Percentiles rank a stretch among this genome's conserved stretches.
phyloP scores from a whole-genome alignment of 2,797 vertebrate genomes.

The Notamacropus eugenii region DNA sequence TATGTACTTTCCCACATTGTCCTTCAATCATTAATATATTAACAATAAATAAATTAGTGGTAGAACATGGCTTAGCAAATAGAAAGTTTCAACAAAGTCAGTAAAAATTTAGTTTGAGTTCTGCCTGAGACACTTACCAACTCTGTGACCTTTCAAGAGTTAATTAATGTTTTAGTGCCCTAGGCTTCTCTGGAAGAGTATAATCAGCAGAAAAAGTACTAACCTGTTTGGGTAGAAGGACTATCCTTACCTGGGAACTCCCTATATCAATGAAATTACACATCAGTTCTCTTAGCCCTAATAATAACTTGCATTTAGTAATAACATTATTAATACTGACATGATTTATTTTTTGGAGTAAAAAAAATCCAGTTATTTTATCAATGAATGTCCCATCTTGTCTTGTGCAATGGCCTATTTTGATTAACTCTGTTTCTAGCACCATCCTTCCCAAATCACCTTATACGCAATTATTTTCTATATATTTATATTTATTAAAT shows the following conservation, averaged over 20 bases:
- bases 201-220: not conserved
- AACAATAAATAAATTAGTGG: not conserved
- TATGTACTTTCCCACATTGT: not conserved
- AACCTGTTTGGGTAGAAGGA: not conserved
- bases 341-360: not conserved
- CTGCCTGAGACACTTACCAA: not conserved
- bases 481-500: not conserved
- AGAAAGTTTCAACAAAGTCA: not conserved
- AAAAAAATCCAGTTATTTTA: not conserved
- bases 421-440: not conserved
- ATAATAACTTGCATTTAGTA: not conserved
- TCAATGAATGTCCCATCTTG: not conserved
- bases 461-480: not conserved
- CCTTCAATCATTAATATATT: not conserved
- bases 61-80: not conserved
- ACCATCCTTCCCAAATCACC: not conserved
- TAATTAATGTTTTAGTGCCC: not conserved
- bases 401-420: not conserved
- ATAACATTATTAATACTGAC: not conserved
- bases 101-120: not conserved
- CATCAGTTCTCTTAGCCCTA: not conserved
- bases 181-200: not conserved
- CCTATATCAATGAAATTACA: not conserved
- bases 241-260: not conserved
- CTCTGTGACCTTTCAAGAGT: not conserved